A percentile compares a stretch with the other conserved stretches of the same genome.
These are phyloP conservation scores for Heteromormyrus szaboi DNA, from an alignment of 2,797 vertebrate species.

Conservation along the genomic window DNA sequence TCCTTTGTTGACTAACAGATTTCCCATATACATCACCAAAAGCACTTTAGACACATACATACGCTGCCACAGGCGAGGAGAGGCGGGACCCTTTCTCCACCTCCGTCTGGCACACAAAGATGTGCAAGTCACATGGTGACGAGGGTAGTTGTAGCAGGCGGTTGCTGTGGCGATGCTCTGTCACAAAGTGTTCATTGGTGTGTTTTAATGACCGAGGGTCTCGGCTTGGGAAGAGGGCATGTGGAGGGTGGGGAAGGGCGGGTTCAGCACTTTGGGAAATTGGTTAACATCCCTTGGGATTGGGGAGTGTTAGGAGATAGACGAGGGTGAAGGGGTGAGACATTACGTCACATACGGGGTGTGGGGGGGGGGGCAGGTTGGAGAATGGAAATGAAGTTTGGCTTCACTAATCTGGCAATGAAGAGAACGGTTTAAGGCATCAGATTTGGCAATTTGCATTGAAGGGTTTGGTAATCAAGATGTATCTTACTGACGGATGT, in stretches of 20 bases:
- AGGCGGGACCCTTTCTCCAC: neutral
- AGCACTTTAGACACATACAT: neutral
- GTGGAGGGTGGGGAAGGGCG: neutral
- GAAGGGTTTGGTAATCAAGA: neutral
- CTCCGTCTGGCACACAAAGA: neutral
- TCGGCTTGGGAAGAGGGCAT: conserved; percentile 22
- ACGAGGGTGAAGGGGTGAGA: conserved; percentile 27
- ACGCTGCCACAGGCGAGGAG: neutral
- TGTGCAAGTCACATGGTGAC: neutral
- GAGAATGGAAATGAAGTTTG: neutral
- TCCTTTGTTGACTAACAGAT: neutral
- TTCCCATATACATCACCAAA: neutral
- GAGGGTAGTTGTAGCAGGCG: neutral
- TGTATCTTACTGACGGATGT: neutral
- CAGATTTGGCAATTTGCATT: neutral
- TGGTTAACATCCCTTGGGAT: conserved; percentile 44
- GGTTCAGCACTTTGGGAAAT: conserved; percentile 48
- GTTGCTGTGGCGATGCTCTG: neutral
- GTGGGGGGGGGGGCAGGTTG: neutral
- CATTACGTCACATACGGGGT: conserved; percentile 12
- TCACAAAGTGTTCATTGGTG: neutral
- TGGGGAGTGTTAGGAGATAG: conserved; percentile 22
- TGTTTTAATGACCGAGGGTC: conserved; percentile 9
- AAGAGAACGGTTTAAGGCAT: neutral
- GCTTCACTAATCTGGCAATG: neutral